Conservation (phyloP, 1,140 invertebrate species). For the Drosophila carrolli region DNA sequence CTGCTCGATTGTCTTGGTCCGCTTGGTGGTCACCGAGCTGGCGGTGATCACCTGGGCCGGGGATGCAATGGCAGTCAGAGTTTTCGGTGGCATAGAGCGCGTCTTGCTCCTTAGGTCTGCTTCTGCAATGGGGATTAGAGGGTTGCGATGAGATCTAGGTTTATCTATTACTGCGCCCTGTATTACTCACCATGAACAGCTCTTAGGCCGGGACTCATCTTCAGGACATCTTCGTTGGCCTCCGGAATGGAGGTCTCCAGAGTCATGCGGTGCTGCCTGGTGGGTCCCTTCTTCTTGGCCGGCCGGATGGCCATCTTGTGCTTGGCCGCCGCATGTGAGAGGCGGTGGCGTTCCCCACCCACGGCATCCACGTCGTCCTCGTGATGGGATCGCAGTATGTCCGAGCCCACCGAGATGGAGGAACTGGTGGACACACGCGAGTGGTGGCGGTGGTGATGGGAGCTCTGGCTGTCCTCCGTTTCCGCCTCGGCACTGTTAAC, state of each 20-base stretch:
- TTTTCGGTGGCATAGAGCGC: slow-evolving; percentile 87
- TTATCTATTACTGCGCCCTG: too few relatives aligned
- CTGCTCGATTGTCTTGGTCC: slow-evolving; percentile 49
- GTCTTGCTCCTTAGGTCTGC: slow-evolving; percentile 86
- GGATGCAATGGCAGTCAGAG: slow-evolving; percentile 43
- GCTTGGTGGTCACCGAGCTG: slow-evolving; percentile 28
- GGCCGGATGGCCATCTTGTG: slow-evolving; percentile 92
- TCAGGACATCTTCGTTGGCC: slow-evolving; percentile 88
- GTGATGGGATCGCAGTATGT: slow-evolving; percentile 55
- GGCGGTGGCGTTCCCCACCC: slow-evolving; percentile 85
- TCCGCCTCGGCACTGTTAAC: slow-evolving; percentile 71
- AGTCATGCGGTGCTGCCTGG: slow-evolving; percentile 87
- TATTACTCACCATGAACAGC: slow-evolving; percentile 49
- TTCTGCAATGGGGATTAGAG: slow-evolving; percentile 31
- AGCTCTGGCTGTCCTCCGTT: slow-evolving; percentile 57
- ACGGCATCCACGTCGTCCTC: slow-evolving; percentile 74
- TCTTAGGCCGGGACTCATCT: slow-evolving; percentile 84
- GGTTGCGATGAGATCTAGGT: background rate
- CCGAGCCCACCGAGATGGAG: slow-evolving; percentile 52
- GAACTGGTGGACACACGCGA: slow-evolving; percentile 54
- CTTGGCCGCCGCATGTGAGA: slow-evolving; percentile 91
- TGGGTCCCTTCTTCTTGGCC: slow-evolving; percentile 90
- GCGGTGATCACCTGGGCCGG: slow-evolving; percentile 14
- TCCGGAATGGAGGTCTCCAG: slow-evolving; percentile 89
- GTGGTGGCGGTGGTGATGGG: slow-evolving; percentile 42